Base-by-base conservation (phyloP, 53 echinoderm and acorn worm species). In the Paracentrotus lividus region DNA sequence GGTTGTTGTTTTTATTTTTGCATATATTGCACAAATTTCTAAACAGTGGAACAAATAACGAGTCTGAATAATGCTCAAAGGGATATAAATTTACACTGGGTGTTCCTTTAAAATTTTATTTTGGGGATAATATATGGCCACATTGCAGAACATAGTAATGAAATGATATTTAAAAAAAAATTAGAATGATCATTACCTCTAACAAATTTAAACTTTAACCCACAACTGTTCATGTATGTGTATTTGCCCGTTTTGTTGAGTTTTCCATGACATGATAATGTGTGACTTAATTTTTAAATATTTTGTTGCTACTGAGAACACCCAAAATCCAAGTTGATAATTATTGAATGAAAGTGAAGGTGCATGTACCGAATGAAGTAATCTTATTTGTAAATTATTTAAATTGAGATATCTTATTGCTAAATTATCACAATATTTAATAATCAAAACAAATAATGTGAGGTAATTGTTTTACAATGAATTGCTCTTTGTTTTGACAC, bases 371-470 rank as follows among this genome's bases (percentile, higher is more conserved):
- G 66, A 66, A 32, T 32, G 32, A 1, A 32, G 29, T 0, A 66
- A 66, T 60, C n/a, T 52, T 12, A 52, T 66, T 43, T 81, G 49
- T n/a, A 45, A 23, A 47, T 77, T 44, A 77, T 77, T 77, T 14
- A 81, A n/a, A n/a, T n/a, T n/a, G n/a, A 81, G 44, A n/a, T 5
- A 9, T 81, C 47, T 45, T 81, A 81, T 81, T 47, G 81, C 47
- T 81, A 81, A 81, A 81, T 81, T 81, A 81, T 76, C 20, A 40
- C 20, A 18, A 57, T 72, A 72, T 72, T 72, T 72, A 72, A 38
- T 69, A 36, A 26, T 72, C 1, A 81, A 47, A 81, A 12, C 31
- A 47, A 26, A 81, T 44, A 45, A 47, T 81, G 26, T 47, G 81
- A 45, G 26, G 36, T 45, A 81, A 47, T 81, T 72, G 72, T 40